Percentiles rank a stretch among this genome's conserved stretches.
phyloP scores from a whole-genome alignment of 2,797 vertebrate species.

The Apodemus agrarius region DNA sequence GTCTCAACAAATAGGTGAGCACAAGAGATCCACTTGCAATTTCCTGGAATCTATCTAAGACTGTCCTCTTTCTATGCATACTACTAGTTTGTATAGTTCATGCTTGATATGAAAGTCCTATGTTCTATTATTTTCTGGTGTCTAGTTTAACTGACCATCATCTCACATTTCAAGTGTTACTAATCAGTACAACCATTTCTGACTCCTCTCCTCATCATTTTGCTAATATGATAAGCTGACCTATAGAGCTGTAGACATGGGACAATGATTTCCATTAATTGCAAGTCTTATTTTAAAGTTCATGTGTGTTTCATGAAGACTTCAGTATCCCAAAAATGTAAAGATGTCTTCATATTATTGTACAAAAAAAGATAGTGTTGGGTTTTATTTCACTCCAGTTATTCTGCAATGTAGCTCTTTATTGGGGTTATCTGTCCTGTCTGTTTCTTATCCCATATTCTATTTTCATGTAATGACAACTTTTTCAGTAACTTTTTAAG shows the following conservation, averaged over 20 bases:
- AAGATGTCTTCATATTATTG: not conserved
- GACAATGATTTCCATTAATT: constrained; percentile 13
- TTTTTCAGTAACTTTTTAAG: not conserved
- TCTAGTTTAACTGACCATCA: not conserved
- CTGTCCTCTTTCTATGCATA: not conserved
- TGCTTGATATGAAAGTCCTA: not conserved
- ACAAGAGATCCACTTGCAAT: not conserved
- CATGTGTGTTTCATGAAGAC: not conserved
- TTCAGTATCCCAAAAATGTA: not conserved
- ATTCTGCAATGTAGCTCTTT: not conserved
- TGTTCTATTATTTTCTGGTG: not conserved
- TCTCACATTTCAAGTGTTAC: not conserved
- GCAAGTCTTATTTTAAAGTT: not conserved
- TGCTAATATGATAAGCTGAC: constrained; percentile 19
- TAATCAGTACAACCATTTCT: not conserved
- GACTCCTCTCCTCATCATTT: not conserved
- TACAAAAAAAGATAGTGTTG: not conserved
- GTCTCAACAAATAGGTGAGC: not conserved
- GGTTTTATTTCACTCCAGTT: not conserved
- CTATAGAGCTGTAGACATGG: not conserved
- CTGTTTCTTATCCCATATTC: not conserved
- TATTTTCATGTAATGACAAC: constrained; percentile 21
- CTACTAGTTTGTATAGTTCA: not conserved
- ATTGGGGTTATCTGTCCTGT: not conserved
- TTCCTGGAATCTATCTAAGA: not conserved